phyloP scores from a whole-genome alignment of 2,888 invertebrate genomes.

The Apoderus coryli region DNA sequence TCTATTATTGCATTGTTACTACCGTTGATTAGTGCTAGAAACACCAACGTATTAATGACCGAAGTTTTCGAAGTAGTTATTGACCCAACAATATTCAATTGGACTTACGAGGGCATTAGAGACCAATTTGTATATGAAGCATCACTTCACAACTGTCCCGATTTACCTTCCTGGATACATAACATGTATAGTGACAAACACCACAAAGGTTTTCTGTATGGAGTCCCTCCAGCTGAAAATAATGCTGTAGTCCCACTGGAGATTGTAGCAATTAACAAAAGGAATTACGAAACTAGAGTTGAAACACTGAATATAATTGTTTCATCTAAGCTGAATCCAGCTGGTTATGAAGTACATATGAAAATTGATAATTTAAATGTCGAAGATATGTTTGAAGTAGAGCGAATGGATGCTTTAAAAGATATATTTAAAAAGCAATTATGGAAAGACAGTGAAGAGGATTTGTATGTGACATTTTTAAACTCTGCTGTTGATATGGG shows the following conservation, averaged over 20 bases:
- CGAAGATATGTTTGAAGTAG: slow-evolving; percentile 65
- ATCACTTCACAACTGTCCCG: slow-evolving; percentile 61
- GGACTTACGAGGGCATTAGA: slow-evolving; percentile 51
- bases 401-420: slow-evolving; percentile 55
- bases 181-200: slow-evolving; percentile 69
- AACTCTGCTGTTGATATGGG: slow-evolving; percentile 77
- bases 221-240: slow-evolving; percentile 57
- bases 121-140: slow-evolving; percentile 58
- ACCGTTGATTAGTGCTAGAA: slow-evolving; percentile 15
- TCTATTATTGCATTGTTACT: too few species aligned
- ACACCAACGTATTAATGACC: slow-evolving; percentile 46
- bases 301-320: slow-evolving; percentile 41
- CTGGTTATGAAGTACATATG: slow-evolving; percentile 64
- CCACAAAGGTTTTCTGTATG: slow-evolving; percentile 69
- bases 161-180: slow-evolving; percentile 74
- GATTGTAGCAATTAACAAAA: slow-evolving; percentile 61
- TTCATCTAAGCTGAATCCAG: slow-evolving; percentile 47
- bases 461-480: slow-evolving; percentile 69
- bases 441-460: slow-evolving; percentile 62
- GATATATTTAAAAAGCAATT: slow-evolving; percentile 63
- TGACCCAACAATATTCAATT: slow-evolving; percentile 65
- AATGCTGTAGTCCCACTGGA: slow-evolving; percentile 45
- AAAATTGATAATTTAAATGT: slow-evolving; percentile 85
- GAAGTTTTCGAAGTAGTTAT: slow-evolving; percentile 69
- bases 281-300: slow-evolving; percentile 60